Evolutionary conservation across 2,797 vertebrate genomes (phyloP).

Genomic region (Megaceryle alcyon): DNA sequence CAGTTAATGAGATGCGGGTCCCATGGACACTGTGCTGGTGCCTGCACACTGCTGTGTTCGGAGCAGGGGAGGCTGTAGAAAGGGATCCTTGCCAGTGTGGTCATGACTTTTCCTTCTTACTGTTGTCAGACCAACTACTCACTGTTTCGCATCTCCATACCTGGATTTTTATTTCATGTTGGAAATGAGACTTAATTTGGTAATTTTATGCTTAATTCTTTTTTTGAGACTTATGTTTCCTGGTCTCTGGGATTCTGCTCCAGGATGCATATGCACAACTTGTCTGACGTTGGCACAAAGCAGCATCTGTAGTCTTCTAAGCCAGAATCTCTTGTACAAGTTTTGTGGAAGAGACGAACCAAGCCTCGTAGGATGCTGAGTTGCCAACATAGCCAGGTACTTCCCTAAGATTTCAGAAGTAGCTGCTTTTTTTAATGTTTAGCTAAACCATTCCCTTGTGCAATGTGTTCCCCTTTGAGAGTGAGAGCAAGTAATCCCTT

Average conservation of each 20-base stretch:
- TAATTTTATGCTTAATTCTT: background rate
- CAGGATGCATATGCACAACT: background rate
- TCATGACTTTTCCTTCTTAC: background rate
- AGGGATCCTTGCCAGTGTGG: background rate
- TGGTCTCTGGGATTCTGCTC: background rate
- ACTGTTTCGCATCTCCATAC: background rate
- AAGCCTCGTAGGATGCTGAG: background rate
- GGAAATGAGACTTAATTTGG: background rate
- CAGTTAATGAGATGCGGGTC: background rate
- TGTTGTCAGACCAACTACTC: background rate
- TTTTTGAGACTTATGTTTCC: background rate
- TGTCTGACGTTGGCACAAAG: background rate
- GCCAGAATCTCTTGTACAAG: background rate
- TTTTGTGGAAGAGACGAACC: background rate
- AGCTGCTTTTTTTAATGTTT: background rate
- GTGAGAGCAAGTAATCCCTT: background rate
- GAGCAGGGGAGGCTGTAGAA: background rate
- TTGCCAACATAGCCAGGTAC: background rate
- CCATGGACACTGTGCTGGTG: background rate
- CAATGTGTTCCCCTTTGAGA: background rate
- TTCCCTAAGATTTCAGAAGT: background rate
- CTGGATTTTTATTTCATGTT: background rate
- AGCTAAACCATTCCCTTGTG: background rate
- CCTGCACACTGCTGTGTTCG: background rate
- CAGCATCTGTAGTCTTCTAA: background rate